These are phyloP conservation scores for Anhinga rufa DNA, from an alignment of 2,113 vertebrate genomes.

Conservation along the genomic window DNA sequence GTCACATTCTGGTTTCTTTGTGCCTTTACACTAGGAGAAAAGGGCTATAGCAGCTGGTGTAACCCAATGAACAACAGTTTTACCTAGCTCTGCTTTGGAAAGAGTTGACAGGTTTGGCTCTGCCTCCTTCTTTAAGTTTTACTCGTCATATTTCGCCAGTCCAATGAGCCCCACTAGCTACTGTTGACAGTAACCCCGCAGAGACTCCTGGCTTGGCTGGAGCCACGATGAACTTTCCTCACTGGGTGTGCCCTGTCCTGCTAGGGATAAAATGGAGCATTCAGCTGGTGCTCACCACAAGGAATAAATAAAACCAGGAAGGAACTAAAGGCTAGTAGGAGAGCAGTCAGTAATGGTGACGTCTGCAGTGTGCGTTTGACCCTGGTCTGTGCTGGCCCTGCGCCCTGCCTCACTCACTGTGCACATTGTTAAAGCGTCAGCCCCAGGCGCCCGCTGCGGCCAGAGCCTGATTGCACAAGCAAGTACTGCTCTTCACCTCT, in stretches of 20 bases:
- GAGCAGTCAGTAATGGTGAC: not conserved
- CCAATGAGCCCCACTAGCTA: not conserved
- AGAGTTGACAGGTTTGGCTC: not conserved
- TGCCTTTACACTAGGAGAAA: not conserved
- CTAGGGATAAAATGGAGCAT: not conserved
- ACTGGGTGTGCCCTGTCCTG: constrained; percentile 29
- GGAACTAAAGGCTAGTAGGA: not conserved
- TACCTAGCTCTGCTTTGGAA: not conserved
- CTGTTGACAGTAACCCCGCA: not conserved
- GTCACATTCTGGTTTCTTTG: not conserved
- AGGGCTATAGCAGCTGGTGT: not conserved
- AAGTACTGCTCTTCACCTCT: not conserved
- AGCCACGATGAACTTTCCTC: constrained; percentile 15
- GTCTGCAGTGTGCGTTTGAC: not conserved
- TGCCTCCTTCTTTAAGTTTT: not conserved
- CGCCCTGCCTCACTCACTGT: not conserved
- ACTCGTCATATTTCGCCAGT: not conserved
- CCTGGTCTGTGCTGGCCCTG: not conserved
- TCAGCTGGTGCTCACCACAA: constrained; percentile 10
- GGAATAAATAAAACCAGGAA: constrained; percentile 42
- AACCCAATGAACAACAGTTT: not conserved
- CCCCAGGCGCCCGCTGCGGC: not conserved
- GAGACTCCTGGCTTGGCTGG: not conserved
- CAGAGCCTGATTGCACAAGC: not conserved
- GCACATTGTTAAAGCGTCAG: not conserved